Evolutionary conservation across 2,797 vertebrate species (phyloP), one percentile per base, ranked within the genome.

Genomic region (Syndactyla subalaris): DNA sequence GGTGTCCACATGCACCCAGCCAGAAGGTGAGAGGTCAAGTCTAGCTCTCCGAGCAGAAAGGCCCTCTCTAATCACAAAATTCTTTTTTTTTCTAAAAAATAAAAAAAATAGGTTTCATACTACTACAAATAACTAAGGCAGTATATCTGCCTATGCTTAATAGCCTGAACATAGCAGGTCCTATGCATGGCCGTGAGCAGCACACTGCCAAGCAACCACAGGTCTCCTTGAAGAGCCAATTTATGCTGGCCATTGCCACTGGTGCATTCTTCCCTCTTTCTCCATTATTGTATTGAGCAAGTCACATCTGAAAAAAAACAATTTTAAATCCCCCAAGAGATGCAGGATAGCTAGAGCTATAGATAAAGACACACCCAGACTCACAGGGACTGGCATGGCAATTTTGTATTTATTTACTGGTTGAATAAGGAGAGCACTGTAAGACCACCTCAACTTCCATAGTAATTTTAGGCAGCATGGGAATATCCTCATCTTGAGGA

Each of bases 171-270:
- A 9, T 7, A 45, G 52, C 29, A 73, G 72, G 34, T 57, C 20
- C 29, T 43, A 49, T 0, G 0, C 1, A 0, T 0, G 3, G 54
- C 67, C 3, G 1, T 10, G 32, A 6, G 2, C 51, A 76, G 77
- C 55, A 30, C 45, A 2, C n/a, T 43, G n/a, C 26, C 61, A 30
- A 79, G 38, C n/a, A 41, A 68, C 24, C 12, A 10, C 12, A 7
- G 6, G 0, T 15, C 21, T 58, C 57, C 38, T 67, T 34, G 4
- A 32, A 91, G 65, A 66, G 39, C 43, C 68, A 38, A 71, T 16
- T 71, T 14, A 12, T 16, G 19, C 16, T 57, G 34, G 43, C 26
- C 41, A 32, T 9, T 52, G 29, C 22, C 49, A 82, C 1, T 0
- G 0, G 15, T 17, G 51, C 36, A 27, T 67, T 74, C 58, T 78